Percentiles rank a stretch among this genome's conserved stretches.
phyloP scores from a whole-genome alignment of 2,113 vertebrate genomes.

The Entosphenus tridentatus region DNA sequence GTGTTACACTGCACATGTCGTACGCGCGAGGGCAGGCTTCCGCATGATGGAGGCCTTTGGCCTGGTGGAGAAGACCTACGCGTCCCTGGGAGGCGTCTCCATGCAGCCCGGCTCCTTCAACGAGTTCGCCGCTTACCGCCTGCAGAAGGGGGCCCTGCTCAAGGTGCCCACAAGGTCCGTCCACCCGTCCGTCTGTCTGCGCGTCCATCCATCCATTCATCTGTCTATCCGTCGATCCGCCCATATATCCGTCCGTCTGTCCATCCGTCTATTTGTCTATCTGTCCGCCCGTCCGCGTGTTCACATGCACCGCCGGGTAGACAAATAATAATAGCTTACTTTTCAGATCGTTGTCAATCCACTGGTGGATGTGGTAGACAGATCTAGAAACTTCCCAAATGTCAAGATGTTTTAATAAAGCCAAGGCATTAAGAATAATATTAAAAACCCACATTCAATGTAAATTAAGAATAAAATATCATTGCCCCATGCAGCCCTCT shows the following conservation, averaged over 20 bases:
- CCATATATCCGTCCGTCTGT: background rate
- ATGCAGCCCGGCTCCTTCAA: constrained; percentile 46
- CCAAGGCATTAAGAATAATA: too few relatives aligned
- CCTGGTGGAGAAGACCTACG: constrained; percentile 37
- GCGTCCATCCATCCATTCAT: too few relatives aligned
- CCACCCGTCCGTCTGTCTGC: background rate
- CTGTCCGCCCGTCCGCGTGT: background rate
- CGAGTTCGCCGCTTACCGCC: constrained; percentile 30
- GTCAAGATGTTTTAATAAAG: too few relatives aligned
- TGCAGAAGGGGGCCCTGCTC: constrained; percentile 50
- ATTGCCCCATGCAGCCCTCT: too few relatives aligned
- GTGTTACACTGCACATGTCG: too few relatives aligned
- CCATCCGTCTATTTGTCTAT: background rate
- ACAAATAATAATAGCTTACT: too few relatives aligned
- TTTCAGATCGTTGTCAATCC: too few relatives aligned
- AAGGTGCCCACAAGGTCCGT: constrained; percentile 47
- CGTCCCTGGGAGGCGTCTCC: constrained; percentile 45
- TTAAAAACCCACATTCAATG: too few relatives aligned
- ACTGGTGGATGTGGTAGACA: too few relatives aligned
- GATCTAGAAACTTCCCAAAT: too few relatives aligned
- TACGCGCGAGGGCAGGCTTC: constrained; percentile 29
- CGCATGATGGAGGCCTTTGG: constrained; percentile 77
- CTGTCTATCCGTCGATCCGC: background rate
- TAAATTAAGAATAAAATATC: too few relatives aligned
- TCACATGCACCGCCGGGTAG: too few relatives aligned